phyloP scores from a whole-genome alignment of 2,888 invertebrate species.

The Nomada fucata region DNA sequence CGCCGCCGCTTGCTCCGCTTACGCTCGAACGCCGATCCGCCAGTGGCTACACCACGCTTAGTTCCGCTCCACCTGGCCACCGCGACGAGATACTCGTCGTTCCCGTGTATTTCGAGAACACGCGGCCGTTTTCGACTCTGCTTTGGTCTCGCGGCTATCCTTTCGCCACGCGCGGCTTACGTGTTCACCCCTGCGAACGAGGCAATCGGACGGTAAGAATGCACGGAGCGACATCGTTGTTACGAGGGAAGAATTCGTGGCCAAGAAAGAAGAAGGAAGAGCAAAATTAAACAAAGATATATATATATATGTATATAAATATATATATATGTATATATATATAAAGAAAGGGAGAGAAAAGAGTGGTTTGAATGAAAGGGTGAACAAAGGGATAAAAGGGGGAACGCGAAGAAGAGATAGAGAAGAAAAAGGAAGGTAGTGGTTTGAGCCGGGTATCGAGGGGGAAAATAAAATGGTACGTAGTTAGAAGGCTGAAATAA shows the following conservation, averaged over 20 bases:
- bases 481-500: no score
- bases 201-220: not conserved
- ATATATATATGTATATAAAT: no score
- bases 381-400: no score
- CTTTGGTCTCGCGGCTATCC: not conserved
- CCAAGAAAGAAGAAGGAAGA: no score
- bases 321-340: no score
- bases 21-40: slow-evolving; percentile 29
- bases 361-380: no score
- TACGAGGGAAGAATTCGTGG: not conserved
- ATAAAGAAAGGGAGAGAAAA: no score
- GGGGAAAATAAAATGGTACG: no score
- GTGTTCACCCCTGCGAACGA: not conserved
- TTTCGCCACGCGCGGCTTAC: not conserved
- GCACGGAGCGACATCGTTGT: not conserved
- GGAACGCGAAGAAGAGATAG: no score
- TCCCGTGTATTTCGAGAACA: slow-evolving; percentile 52
- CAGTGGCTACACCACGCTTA: slow-evolving; percentile 40
- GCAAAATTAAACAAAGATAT: no score
- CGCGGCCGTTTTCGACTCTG: slow-evolving; percentile 9
- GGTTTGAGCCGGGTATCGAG: no score
- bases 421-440: no score
- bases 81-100: slow-evolving; percentile 33
- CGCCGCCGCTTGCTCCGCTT: slow-evolving; percentile 12
- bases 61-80: slow-evolving; percentile 42